Conservation (phyloP, 2,113 vertebrate genomes). For the Grallaria varia region DNA sequence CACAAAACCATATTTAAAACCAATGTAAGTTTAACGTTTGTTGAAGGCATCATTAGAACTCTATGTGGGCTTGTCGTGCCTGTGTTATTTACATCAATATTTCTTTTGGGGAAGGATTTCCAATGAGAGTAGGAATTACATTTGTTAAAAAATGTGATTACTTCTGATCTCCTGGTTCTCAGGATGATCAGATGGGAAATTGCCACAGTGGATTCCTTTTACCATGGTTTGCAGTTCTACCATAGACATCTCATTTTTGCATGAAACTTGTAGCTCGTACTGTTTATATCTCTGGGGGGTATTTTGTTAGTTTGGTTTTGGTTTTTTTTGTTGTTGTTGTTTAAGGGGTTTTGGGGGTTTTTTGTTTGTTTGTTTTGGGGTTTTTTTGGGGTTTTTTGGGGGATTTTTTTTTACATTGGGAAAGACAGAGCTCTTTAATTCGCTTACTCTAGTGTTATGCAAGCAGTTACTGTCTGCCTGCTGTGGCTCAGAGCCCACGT, state of each 20-base stretch:
- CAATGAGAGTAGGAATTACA: not conserved
- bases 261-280: not conserved
- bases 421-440: not conserved
- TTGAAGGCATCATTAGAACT: not conserved
- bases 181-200: not conserved
- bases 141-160: not conserved
- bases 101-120: not conserved
- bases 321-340: not conserved
- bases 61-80: not conserved
- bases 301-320: not conserved
- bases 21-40: not conserved
- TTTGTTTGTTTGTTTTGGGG: no score
- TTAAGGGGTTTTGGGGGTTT: not conserved
- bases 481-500: not conserved
- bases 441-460: not conserved
- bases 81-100: not conserved
- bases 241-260: not conserved
- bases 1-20: not conserved
- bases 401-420: not conserved
- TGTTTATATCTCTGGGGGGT: not conserved
- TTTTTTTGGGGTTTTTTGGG: no score
- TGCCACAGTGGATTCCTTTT: not conserved
- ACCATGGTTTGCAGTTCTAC: not conserved
- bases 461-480: not conserved
- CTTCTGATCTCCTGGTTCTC: not conserved